Evolutionary conservation across 2,888 invertebrate species (phyloP), one percentile per base, ranked within the genome.

Genomic region (Oligia strigilis): DNA sequence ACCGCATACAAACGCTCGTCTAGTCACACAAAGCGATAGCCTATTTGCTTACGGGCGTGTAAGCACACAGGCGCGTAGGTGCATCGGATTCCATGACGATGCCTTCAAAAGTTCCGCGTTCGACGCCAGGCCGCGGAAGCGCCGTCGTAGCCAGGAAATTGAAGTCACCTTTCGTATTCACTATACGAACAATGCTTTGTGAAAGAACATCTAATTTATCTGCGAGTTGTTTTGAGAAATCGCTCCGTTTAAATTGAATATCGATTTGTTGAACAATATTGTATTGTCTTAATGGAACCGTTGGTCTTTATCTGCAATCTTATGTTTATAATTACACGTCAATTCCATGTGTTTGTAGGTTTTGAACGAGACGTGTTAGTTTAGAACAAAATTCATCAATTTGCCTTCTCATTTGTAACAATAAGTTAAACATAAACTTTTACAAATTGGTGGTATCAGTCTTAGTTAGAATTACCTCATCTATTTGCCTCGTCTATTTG

Each of bases 131-230:
- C 91, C 91, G 91, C 94, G 94, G 95, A 93, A 94, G 92, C 92
- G 89, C 88, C 91, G 92, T 92, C 93, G 92, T 91, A 91, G 87
- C 90, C 96, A 96, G 97, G 97, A 97, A 97, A 97, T 97, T 97
- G 97, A 96, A 97, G 96, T 96, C 96, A 96, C 95, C 95, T 95
- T 94, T 90, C 90, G 90, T 76, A 92, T 93, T 93, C 94, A 92
- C 88, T 91, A 91, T 91, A 92, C 92, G 93, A 96, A 96, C 96
- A 95, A 95, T 95, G 96, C 96, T 96, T 95, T 95, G 95, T 94
- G 96, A 96, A 96, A 96, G 96, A 96, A 96, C 95, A 94, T 96
- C 94, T 96, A 95, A 96, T 96, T 96, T 95, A 96, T 96, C 96
- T 95, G 92, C 90, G 90, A 94, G 92, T 95, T 94, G 94, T 95